phyloP scores from a whole-genome alignment of 2,113 vertebrate species.

The Chlorodrepanis virens region DNA sequence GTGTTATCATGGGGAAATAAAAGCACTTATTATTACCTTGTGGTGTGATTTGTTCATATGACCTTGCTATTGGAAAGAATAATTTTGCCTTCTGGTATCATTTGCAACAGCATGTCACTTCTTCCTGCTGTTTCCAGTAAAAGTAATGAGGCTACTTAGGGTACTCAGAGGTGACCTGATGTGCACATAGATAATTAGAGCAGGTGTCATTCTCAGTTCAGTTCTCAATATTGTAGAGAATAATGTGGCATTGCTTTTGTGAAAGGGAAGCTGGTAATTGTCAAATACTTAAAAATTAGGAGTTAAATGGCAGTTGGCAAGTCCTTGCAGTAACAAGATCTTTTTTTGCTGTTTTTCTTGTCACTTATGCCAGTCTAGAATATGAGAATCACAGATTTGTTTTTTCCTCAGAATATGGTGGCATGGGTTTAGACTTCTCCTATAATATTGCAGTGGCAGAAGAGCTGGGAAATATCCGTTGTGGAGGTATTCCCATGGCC shows the following conservation, averaged over 20 bases:
- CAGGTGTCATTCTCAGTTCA: not conserved
- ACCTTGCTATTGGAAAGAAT: not conserved
- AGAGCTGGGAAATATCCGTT: conserved; percentile 82
- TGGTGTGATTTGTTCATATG: not conserved
- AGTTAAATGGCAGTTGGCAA: not conserved
- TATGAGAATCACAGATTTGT: not conserved
- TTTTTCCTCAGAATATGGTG: conserved; percentile 80
- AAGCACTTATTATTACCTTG: not conserved
- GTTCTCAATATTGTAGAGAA: not conserved
- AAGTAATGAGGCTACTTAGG: not conserved
- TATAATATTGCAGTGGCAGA: conserved; percentile 84
- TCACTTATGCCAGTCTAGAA: not conserved
- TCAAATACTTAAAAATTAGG: not conserved
- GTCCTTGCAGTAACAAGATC: not conserved
- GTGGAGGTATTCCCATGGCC: conserved; percentile 85
- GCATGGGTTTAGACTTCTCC: conserved; percentile 86
- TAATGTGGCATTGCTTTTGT: not conserved
- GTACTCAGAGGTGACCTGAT: not conserved
- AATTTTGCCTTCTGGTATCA: not conserved
- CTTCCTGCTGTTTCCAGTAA: not conserved
- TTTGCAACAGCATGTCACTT: not conserved
- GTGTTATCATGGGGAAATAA: not conserved
- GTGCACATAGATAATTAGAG: not conserved
- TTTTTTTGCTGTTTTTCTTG: not conserved
- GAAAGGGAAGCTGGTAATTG: not conserved